Evolutionary conservation across 1,140 invertebrate genomes (phyloP).

Genomic region (Drosophila burlai): DNA sequence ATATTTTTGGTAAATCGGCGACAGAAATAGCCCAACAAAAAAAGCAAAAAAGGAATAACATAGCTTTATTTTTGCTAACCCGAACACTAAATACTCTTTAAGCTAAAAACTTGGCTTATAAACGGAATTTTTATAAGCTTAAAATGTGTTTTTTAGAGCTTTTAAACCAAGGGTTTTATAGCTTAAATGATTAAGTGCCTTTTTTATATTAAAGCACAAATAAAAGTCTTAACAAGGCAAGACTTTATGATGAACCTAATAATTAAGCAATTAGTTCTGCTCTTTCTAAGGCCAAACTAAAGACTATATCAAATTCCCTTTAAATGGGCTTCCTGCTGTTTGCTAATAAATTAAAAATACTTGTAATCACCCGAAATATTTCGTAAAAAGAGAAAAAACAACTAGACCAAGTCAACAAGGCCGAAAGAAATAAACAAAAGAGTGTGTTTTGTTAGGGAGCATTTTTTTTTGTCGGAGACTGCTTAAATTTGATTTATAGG

Average conservation of each 20-base stretch:
- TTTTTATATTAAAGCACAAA: slow-evolving; percentile 1
- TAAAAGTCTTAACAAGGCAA: background rate
- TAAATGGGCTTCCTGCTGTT: slow-evolving; percentile 25
- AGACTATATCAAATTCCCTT: slow-evolving; percentile 32
- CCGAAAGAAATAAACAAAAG: slow-evolving; percentile 36
- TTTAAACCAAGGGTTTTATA: background rate
- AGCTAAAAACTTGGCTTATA: background rate
- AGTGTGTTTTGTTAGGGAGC: slow-evolving; percentile 11
- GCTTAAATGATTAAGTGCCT: background rate
- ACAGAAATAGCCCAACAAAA: slow-evolving; percentile 18
- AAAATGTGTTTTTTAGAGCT: background rate
- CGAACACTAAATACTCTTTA: slow-evolving; percentile 6
- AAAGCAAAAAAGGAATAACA: background rate
- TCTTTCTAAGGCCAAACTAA: slow-evolving; percentile 1
- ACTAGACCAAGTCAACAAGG: slow-evolving; percentile 34
- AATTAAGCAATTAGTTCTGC: slow-evolving; percentile 2
- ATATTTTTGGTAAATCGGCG: slow-evolving; percentile 11
- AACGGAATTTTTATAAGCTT: background rate
- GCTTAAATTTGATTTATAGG: slow-evolving; percentile 69
- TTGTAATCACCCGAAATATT: slow-evolving; percentile 35
- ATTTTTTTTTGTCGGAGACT: slow-evolving; percentile 18
- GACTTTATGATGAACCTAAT: background rate
- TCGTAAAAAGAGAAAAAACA: slow-evolving; percentile 17
- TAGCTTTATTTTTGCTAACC: background rate
- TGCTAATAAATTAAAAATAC: slow-evolving; percentile 32